Percentiles rank a stretch among this genome's conserved stretches.
These are phyloP conservation scores for Lymantria dispar DNA, from an alignment of 2,888 invertebrate genomes.

Conservation along the genomic window DNA sequence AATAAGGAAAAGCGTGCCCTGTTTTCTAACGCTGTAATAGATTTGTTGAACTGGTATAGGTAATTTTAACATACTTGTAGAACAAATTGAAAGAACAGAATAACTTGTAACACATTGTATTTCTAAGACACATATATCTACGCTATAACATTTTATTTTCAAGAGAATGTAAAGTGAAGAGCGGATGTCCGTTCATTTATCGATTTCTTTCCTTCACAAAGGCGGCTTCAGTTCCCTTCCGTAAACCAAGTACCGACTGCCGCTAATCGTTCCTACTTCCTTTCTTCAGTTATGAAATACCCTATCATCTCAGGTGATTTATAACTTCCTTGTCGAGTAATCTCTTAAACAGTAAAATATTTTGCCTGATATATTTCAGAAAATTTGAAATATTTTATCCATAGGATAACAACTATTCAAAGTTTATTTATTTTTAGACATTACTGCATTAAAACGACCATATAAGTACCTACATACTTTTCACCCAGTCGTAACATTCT, in stretches of 20 bases:
- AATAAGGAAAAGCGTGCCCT: too few species aligned
- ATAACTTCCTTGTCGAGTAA: conserved; percentile 9
- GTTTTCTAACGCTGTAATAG: too few species aligned
- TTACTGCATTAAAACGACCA: too few species aligned
- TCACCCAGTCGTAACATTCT: too few species aligned
- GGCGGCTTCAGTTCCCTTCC: conserved; percentile 12
- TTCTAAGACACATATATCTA: too few species aligned
- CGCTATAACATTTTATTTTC: not conserved
- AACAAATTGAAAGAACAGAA: too few species aligned
- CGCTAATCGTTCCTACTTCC: conserved; percentile 32
- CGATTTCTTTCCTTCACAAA: conserved; percentile 37
- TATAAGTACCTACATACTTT: too few species aligned
- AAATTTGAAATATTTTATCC: conserved; percentile 19
- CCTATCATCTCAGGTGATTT: conserved; percentile 11
- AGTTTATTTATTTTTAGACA: conserved; percentile 9
- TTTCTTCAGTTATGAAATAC: conserved; percentile 12
- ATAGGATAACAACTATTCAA: conserved; percentile 5
- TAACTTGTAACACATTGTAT: too few species aligned
- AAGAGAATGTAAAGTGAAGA: conserved; percentile 4
- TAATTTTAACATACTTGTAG: too few species aligned
- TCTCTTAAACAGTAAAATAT: conserved; percentile 7
- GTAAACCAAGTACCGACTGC: conserved; percentile 11
- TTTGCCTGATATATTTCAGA: conserved; percentile 11
- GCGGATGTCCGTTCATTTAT: conserved; percentile 21
- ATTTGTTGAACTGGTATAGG: too few species aligned